Evolutionary conservation across 2,113 vertebrate species (phyloP), one percentile per base, ranked within the genome.

Genomic region (Thunnus thynnus): DNA sequence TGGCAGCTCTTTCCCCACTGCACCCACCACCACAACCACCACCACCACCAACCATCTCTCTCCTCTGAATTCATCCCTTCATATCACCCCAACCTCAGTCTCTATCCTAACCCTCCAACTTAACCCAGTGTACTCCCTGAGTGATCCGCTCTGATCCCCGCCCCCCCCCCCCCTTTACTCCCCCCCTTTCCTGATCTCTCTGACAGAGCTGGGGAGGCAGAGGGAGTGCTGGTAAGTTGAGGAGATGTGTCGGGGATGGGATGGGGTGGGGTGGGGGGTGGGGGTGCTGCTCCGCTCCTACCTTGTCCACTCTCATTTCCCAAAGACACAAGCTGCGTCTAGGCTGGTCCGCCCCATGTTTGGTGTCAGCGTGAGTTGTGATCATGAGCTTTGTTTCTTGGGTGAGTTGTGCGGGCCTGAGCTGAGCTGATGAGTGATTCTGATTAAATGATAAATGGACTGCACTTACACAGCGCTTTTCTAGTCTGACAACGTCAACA

Each of bases 91-190:
- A 14, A 75, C 69, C 83, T 84, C 81, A 83, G 65, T 76, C 52
- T 82, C 57, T 76, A 82, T 82, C 46, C 75, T 75, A 48, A 80
- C 90, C 72, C 79, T 78, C 32, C 36, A 71, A 82, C 80, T 83
- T 77, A 85, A 88, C 90, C 88, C 83, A 72, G 4, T 60, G 64
- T 73, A 48, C 57, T 86, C 84, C 70, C 79, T 80, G 77, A 79
- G 57, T 25, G 50, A 83, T 69, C 78, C 14, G 14, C 36, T 60
- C 79, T 73, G 71, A 88, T 83, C 84, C 56, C 61, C 4, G 82
- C 56, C 61, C 4, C 64, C 81, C 78, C 72, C 27, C n/a, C 63
- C 73, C 51, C 72, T 76, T 60, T 67, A 54, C 50, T 61, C 56
- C 63, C 56, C 82, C 64, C 71, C 68, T 14, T 61, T 58, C 54